Evolutionary conservation across 2,797 vertebrate species (phyloP), one percentile per base, ranked within the genome.

Genomic region (Scolopax bukidnonensis): DNA sequence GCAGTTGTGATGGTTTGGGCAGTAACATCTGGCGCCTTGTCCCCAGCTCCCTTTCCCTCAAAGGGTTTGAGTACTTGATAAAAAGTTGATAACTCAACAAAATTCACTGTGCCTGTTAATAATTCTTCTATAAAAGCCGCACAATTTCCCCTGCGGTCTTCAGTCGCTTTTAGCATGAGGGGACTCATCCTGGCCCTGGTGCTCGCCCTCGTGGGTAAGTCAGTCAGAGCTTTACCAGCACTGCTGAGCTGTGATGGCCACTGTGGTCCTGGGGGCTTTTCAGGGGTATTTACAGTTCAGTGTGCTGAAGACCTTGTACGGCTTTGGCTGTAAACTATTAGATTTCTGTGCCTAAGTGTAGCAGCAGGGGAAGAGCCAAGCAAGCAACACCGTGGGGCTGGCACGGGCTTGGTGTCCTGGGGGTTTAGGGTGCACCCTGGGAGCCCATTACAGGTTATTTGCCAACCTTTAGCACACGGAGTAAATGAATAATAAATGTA

Each of bases 101-200:
- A 92, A 93, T 85, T 91, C 67, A 51, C 68, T 18, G 51, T 47
- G 48, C 77, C 75, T 93, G 93, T 92, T 75, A 93, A 92, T 80
- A 90, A 90, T 90, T 91, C 84, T 84, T 81, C 91, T 96, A 97
- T 97, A 98, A 97, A 98, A 97, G 96, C 76, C 14, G 3, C 59
- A 30, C 47, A 5, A 27, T 71, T 86, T 36, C 24, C 41, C 47
- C 36, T 16, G 40, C 33, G 48, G 41, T 8, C 24, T 38, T 51
- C 94, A 97, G 87, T 97, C 51, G 48, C 76, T 91, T 89, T 95
- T 92, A 96, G 45, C 76, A 98, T 98, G 98, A 97, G 83, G 95
- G 93, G 89, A 94, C 85, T 97, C 89, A 64, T 96, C 78, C 90
- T 98, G 75, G 83, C 87, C 41, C 80, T 97, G 90, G 45, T 63